Evolutionary conservation across 2,797 vertebrate genomes (phyloP).

Genomic region (Neoniphon sammara): DNA sequence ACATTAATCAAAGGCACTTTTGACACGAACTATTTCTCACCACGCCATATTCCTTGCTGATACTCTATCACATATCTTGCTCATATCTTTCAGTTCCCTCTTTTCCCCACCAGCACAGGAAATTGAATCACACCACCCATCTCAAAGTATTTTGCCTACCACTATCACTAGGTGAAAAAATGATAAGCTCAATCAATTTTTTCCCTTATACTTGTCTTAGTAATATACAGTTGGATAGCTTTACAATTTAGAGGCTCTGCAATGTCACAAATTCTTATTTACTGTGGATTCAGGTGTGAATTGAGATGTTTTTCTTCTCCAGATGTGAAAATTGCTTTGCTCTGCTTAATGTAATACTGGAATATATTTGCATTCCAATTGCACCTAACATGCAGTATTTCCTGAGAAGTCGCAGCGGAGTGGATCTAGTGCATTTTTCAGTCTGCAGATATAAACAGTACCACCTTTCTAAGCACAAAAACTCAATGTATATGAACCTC

Average conservation of each 20-base stretch:
- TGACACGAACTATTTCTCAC: constrained; percentile 31
- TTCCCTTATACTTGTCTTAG: constrained; percentile 30
- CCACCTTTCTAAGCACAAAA: background rate
- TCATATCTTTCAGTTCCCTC: background rate
- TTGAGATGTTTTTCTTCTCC: constrained; percentile 5
- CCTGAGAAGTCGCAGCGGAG: background rate
- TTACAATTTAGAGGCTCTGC: constrained; percentile 17
- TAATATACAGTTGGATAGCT: constrained; percentile 24
- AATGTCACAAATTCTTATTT: constrained; percentile 29
- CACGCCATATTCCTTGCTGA: background rate
- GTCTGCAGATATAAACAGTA: background rate
- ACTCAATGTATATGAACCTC: background rate
- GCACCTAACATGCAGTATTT: too few relatives aligned
- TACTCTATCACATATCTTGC: background rate
- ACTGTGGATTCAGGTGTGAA: background rate
- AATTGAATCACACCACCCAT: constrained; percentile 15
- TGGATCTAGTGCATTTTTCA: background rate
- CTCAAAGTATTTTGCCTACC: constrained; percentile 18
- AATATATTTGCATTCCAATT: background rate
- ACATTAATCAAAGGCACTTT: constrained; percentile 36
- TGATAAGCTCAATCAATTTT: constrained; percentile 1
- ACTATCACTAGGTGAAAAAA: constrained; percentile 22
- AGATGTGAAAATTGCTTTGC: constrained; percentile 2
- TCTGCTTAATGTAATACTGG: background rate
- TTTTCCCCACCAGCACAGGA: background rate